A percentile compares a stretch with the other conserved stretches of the same genome.
Evolutionary conservation across 2,888 invertebrate genomes (phyloP).

Genomic region (Gasteruption jaculator): DNA sequence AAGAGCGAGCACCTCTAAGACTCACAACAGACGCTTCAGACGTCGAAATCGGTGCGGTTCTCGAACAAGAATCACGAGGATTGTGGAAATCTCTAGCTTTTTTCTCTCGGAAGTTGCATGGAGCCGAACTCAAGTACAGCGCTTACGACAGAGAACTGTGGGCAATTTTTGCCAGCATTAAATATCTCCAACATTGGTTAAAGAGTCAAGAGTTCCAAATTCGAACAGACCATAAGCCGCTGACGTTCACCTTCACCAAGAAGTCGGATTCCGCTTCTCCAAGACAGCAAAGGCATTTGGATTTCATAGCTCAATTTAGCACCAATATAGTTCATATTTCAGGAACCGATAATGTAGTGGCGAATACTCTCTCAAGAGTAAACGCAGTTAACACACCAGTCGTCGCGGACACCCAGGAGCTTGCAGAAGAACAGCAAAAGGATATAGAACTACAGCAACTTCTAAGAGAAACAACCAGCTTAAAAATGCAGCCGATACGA

Average conservation of each 20-base stretch:
- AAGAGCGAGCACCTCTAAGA: conserved; percentile 10
- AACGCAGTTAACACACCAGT: too few relatives aligned
- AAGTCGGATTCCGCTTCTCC: conserved; percentile 15
- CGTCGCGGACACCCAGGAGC: too few relatives aligned
- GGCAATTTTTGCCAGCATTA: conserved; percentile 17
- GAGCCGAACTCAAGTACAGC: conserved; percentile 24
- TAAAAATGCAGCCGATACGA: too few relatives aligned
- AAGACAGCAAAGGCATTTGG: conserved; percentile 19
- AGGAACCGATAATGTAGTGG: too few relatives aligned
- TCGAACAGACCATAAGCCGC: conserved; percentile 22
- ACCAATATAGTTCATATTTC: too few relatives aligned
- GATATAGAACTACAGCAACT: too few relatives aligned
- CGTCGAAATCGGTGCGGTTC: conserved; percentile 11
- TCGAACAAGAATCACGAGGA: conserved; percentile 10
- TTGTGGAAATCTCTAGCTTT: conserved; percentile 13
- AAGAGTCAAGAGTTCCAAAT: conserved; percentile 19
- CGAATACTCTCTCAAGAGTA: too few relatives aligned
- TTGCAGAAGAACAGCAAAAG: too few relatives aligned
- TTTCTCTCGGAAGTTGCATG: conserved; percentile 13
- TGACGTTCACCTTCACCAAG: conserved; percentile 19
- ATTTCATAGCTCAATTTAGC: conserved; percentile 19
- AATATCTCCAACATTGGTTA: conserved; percentile 16
- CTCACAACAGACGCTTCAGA: conserved; percentile 20
- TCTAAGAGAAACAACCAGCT: too few relatives aligned
- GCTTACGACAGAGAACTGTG: conserved; percentile 23